phyloP scores from a whole-genome alignment of 2,888 invertebrate genomes.

The Diachrysia chrysitis region DNA sequence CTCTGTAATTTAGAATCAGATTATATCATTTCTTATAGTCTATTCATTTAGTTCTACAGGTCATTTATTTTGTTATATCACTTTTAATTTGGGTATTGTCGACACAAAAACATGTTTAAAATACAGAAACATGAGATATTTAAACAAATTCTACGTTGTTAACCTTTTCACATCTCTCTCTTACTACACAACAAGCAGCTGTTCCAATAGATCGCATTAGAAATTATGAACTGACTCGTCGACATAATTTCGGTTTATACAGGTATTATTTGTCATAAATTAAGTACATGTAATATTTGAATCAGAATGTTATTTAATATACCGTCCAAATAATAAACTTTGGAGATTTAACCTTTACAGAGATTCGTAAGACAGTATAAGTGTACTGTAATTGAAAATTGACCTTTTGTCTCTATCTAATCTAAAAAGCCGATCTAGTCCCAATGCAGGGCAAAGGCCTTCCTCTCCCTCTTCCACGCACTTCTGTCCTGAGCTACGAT shows the following conservation, averaged over 20 bases:
- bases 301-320: conserved; percentile 45
- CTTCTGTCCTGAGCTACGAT: no score
- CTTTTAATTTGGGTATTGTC: no score
- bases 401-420: no score
- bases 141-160: background rate
- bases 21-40: conserved; percentile 17
- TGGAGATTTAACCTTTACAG: conserved; percentile 17
- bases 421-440: no score
- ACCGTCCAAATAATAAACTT: conserved; percentile 12
- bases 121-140: no score
- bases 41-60: background rate
- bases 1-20: conserved; percentile 38
- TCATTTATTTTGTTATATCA: background rate
- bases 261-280: conserved; percentile 71
- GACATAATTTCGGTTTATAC: conserved; percentile 75
- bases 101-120: no score
- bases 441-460: no score
- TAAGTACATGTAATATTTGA: conserved; percentile 67
- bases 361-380: no score
- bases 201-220: conserved; percentile 23
- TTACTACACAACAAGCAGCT: conserved; percentile 11
- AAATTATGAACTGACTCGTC: conserved; percentile 76
- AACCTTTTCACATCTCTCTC: background rate
- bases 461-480: no score
- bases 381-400: no score